Conservation (phyloP, 1,140 invertebrate species). For the Anagrus nilaparvatae region DNA sequence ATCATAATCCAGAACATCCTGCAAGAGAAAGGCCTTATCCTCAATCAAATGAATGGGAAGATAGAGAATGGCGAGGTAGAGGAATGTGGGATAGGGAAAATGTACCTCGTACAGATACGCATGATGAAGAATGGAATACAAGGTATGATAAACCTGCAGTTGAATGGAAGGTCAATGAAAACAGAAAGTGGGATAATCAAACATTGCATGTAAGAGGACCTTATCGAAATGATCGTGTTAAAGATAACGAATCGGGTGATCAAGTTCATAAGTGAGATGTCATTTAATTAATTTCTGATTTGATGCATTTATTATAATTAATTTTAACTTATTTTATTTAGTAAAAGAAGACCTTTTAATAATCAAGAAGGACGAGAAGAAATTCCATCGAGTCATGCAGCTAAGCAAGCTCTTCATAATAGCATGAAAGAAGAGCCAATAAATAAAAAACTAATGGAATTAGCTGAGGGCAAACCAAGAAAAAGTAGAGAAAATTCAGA, state of each 20-base stretch:
- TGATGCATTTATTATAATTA: slow-evolving; percentile 6
- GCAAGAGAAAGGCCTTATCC: slow-evolving; percentile 29
- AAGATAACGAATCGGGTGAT: slow-evolving; percentile 33
- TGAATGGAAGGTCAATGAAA: slow-evolving; percentile 37
- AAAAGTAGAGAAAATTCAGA: slow-evolving; percentile 35
- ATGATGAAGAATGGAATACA: slow-evolving; percentile 36
- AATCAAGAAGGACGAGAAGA: slow-evolving; percentile 33
- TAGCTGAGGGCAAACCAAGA: slow-evolving; percentile 34
- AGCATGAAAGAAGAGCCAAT: slow-evolving; percentile 42
- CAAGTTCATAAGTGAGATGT: slow-evolving; percentile 22
- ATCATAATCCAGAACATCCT: slow-evolving; percentile 34
- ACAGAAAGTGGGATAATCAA: slow-evolving; percentile 39
- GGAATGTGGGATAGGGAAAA: slow-evolving; percentile 38
- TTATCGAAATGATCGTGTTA: slow-evolving; percentile 37
- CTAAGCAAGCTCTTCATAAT: slow-evolving; percentile 34
- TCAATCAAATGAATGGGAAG: slow-evolving; percentile 35
- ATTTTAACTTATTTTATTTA: slow-evolving; percentile 18
- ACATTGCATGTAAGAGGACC: slow-evolving; percentile 28
- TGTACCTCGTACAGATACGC: slow-evolving; percentile 33
- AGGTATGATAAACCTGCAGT: slow-evolving; percentile 30
- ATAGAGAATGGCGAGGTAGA: slow-evolving; percentile 35
- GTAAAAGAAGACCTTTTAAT: slow-evolving; percentile 32
- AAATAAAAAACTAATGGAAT: slow-evolving; percentile 41
- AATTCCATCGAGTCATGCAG: slow-evolving; percentile 25
- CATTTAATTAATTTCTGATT: not conserved